Evolutionary conservation across 2,113 vertebrate species (phyloP), one percentile per base, ranked within the genome.

Genomic region (Scartelaos histophorus): DNA sequence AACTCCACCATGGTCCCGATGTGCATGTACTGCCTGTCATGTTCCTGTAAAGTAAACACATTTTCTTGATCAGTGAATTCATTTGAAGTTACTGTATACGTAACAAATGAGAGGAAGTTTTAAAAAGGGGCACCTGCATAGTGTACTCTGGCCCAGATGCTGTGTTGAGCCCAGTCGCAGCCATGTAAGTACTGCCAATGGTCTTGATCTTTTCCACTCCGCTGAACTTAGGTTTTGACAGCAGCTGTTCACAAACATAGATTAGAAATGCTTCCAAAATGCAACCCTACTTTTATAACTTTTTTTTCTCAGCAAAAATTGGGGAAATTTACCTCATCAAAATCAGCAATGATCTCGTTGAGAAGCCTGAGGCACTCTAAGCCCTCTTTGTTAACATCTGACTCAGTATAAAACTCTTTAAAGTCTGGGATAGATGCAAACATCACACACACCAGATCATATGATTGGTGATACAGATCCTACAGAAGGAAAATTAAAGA

Each of bases 131-230:
- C 93, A 97, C 97, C 95, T 97, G 96, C 81, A 89, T 74, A 70
- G 92, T 75, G n/a, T 96, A 93, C 82, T 98, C 97, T 66, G 96
- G 94, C 78, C 93, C 96, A 69, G 97, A 93, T 13, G 95, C 94
- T 2, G 95, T 94, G 13, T 96, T 99, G 66, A 99, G 70, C 38
- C 97, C 97, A 6, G 97, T 98, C 11, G 97, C 97, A 43, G 97
- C 97, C 97, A 99, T 99, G 78, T 99, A 98, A 0, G 97, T 98
- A 92, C 97, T 99, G 81, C 97, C 97, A 51, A 99, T 99, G 72
- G 97, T 99, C 91, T 99, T 99, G 89, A 99, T 99, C 87, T 99
- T 99, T 88, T 99, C 97, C 74, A 99, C 97, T 5, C 97, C 97
- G 25, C 97, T 99, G 91, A 99, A 99, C 84, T 99, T 99, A 11